Percentiles rank a stretch among this genome's conserved stretches.
Evolutionary conservation across 2,888 invertebrate species (phyloP).

Genomic region (Andrena trimmerana): DNA sequence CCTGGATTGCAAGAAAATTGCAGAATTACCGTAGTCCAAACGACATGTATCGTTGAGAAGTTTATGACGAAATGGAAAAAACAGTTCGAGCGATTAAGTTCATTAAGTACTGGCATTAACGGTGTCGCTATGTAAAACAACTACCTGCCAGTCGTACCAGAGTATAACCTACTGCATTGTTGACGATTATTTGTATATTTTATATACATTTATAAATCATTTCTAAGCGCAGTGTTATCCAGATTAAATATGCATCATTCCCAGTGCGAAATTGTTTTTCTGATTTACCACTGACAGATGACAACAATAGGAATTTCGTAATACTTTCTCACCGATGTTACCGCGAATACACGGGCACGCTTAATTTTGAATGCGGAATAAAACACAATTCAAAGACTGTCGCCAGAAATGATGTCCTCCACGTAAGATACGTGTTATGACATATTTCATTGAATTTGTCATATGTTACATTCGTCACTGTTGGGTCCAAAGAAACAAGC

Average conservation of each 20-base stretch:
- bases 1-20: neutral
- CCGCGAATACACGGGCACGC: constrained; percentile 1
- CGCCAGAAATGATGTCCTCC: constrained; percentile 7
- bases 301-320: constrained; percentile 41
- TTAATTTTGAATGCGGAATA: constrained; percentile 4
- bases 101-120: neutral
- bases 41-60: neutral
- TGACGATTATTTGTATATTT: constrained; percentile 62
- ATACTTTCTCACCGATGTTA: constrained; percentile 22
- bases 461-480: constrained; percentile 20
- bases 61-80: neutral
- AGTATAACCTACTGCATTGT: constrained; percentile 65
- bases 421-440: constrained; percentile 43
- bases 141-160: constrained; percentile 43
- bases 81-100: neutral
- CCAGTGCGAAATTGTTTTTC: neutral
- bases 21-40: neutral
- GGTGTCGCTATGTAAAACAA: constrained; percentile 38
- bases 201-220: neutral
- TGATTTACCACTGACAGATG: constrained; percentile 46
- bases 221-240: neutral
- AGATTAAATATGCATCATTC: neutral
- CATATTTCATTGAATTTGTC: constrained; percentile 28
- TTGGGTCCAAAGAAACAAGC: constrained; percentile 12
- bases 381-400: constrained; percentile 16